A percentile compares a stretch with the other conserved stretches of the same genome.
Evolutionary conservation across 1,140 invertebrate genomes (phyloP).

Genomic region (Chironomus striatipennis): DNA sequence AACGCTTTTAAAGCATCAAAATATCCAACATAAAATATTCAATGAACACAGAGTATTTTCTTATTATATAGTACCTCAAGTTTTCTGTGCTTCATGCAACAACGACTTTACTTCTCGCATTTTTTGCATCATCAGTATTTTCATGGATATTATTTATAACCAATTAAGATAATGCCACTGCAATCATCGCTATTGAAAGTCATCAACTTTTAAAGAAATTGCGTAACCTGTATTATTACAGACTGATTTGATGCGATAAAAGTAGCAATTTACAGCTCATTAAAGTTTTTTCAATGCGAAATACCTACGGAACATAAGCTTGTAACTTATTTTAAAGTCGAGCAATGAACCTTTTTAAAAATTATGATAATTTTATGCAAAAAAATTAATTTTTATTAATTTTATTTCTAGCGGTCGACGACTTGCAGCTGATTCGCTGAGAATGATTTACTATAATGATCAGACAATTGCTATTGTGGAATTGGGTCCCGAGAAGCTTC

Average conservation of each 20-base stretch:
- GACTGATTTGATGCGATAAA: not conserved
- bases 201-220: too few species aligned
- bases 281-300: not conserved
- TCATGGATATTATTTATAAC: too few species aligned
- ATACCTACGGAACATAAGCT: not conserved
- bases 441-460: conserved; percentile 67
- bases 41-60: too few species aligned
- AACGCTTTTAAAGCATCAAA: too few species aligned
- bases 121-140: too few species aligned
- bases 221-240: not conserved
- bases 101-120: too few species aligned
- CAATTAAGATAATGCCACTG: too few species aligned
- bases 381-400: not conserved
- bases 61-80: too few species aligned
- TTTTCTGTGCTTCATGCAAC: too few species aligned
- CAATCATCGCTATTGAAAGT: too few species aligned
- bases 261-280: not conserved
- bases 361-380: not conserved
- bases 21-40: too few species aligned
- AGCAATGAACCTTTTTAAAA: not conserved
- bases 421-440: conserved; percentile 49
- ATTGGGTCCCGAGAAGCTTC: conserved; percentile 51
- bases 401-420: conserved; percentile 49
- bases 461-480: conserved; percentile 73
- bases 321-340: not conserved